A percentile compares a stretch with the other conserved stretches of the same genome.
phyloP scores from a whole-genome alignment of 2,888 invertebrate genomes.

The Dione vanillae region DNA sequence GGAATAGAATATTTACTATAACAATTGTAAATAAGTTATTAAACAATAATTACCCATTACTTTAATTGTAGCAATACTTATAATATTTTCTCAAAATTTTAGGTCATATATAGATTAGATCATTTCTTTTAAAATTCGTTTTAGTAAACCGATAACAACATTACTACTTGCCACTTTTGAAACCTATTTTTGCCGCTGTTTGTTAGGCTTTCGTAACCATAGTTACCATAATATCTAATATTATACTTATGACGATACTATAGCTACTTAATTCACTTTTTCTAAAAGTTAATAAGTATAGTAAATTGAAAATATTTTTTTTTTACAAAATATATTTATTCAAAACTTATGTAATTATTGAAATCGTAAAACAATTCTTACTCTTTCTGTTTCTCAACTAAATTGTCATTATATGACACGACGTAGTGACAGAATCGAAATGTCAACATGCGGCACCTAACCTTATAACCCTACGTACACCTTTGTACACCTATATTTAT shows the following conservation, averaged over 20 bases:
- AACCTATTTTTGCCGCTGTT: constrained; percentile 77
- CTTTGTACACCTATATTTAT: constrained; percentile 1
- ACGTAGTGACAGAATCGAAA: constrained; percentile 10
- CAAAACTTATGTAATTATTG: too few species aligned
- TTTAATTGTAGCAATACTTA: background rate
- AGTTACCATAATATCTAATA: constrained; percentile 48
- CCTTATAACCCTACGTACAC: constrained; percentile 11
- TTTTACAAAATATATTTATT: too few species aligned
- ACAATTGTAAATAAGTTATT: constrained; percentile 37
- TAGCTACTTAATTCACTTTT: background rate
- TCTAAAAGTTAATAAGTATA: background rate
- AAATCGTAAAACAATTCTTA: too few species aligned
- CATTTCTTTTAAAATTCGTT: constrained; percentile 37
- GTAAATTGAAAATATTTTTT: too few species aligned
- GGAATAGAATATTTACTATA: constrained; percentile 34
- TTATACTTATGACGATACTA: background rate
- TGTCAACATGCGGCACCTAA: constrained; percentile 36
- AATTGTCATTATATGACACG: constrained; percentile 14
- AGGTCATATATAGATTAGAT: background rate
- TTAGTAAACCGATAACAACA: constrained; percentile 49
- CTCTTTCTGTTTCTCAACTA: constrained; percentile 1
- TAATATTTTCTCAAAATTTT: background rate
- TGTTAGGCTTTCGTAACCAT: constrained; percentile 82
- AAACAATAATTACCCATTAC: constrained; percentile 17
- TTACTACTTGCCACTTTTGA: constrained; percentile 77